Base-by-base conservation (phyloP, 2,113 vertebrate species). In the Terrapene triunguis region DNA sequence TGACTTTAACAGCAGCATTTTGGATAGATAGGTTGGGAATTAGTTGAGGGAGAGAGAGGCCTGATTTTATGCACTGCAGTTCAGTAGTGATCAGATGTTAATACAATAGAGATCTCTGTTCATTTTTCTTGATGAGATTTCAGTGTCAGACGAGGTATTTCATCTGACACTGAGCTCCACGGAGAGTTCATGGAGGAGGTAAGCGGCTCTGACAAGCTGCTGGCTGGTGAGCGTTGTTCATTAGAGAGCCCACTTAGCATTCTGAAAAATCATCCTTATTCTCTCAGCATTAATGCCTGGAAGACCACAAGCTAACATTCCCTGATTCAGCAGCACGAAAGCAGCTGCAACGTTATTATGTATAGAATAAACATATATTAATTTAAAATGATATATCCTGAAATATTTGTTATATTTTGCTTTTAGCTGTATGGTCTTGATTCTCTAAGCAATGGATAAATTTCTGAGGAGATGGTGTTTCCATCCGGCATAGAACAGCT, bases 241-340 rank as follows among this genome's bases (percentile, higher is more conserved):
- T n/a, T 62, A 74, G 76, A 91, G 87, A 95, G 11, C 51, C 85
- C 89, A 59, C n/a, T 88, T 93, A 96, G 89, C 94, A 94, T 90
- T 94, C 96, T 0, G 0, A 82, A 92, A 96, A 95, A 47, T 69
- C 80, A 89, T 38, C n/a, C 80, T 95, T 92, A 94, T 94, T 91
- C 92, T 89, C 27, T 84, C 17, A 3, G 82, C 51, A 51, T 76
- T 84, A 95, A 80, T 51, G 51, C 51, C 2, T 3, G 21, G 10
- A 59, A 95, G 82, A 87, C 0, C 0, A 59, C 47, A 82, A 95
- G 48, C 17, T 94, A 88, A 72, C n/a, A 84, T 25, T 84, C 79
- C 54, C 44, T 13, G 19, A 55, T 5, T 19, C 50, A 62, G 78
- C 62, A 92, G 88, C 13, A 27, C 11, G 5, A 54, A 87, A 90